Conservation (phyloP, 2,113 vertebrate genomes). For the Odontophorus gujanensis region DNA sequence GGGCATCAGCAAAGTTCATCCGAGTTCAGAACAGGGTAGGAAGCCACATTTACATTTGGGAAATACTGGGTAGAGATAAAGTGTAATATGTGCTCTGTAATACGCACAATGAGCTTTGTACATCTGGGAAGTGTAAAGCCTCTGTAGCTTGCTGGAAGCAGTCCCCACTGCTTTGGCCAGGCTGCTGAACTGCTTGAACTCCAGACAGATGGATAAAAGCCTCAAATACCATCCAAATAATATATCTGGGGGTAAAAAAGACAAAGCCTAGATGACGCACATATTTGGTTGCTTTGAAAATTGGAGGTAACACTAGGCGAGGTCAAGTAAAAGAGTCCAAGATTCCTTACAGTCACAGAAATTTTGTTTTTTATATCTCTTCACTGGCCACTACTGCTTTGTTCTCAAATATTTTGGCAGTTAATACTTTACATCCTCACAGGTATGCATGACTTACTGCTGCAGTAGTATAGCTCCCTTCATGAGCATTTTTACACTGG, state of each 20-base stretch:
- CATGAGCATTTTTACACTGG: not conserved
- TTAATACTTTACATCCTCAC: not conserved
- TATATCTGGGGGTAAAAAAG: not conserved
- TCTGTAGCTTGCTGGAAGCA: not conserved
- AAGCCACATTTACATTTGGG: not conserved
- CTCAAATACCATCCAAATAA: not conserved
- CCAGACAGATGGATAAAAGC: not conserved
- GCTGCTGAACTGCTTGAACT: not conserved
- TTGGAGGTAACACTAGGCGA: not conserved
- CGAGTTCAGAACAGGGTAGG: not conserved
- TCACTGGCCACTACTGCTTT: not conserved
- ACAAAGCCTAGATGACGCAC: not conserved
- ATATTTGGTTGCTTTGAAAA: not conserved
- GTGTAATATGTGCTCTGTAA: not conserved
- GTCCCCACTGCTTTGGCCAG: not conserved
- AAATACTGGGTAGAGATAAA: conserved; percentile 28
- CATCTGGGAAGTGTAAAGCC: not conserved
- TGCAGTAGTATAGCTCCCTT: not conserved
- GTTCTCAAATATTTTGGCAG: not conserved
- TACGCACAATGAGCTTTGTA: not conserved
- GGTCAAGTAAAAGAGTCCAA: not conserved
- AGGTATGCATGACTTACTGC: not conserved
- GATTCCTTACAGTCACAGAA: not conserved
- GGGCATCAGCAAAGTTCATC: not conserved
- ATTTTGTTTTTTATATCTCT: not conserved